Percentiles rank a stretch among this genome's conserved stretches.
phyloP scores from a whole-genome alignment of 2,888 invertebrate genomes.

The Erynnis tages region DNA sequence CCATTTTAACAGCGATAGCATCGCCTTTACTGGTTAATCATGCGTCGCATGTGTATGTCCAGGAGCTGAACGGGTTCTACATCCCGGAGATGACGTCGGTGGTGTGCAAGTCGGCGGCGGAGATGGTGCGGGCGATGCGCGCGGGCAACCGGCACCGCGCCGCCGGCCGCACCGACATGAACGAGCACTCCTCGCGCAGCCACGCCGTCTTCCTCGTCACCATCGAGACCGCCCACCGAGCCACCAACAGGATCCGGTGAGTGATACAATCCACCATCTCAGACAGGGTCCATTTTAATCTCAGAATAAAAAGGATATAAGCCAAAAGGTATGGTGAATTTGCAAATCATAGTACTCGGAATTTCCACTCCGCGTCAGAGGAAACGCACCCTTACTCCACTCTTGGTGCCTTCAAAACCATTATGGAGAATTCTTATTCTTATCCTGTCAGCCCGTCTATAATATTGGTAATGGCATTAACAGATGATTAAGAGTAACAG shows the following conservation, averaged over 20 bases:
- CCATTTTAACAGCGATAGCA: too few species aligned
- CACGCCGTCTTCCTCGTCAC: slow-evolving; percentile 99
- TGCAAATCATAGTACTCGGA: too few species aligned
- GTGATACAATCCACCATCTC: slow-evolving; percentile 16
- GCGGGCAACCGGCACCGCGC: slow-evolving; percentile 96
- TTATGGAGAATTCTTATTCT: too few species aligned
- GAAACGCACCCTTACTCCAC: too few species aligned
- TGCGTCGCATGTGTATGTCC: slow-evolving; percentile 21
- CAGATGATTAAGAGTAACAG: too few species aligned
- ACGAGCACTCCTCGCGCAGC: slow-evolving; percentile 98
- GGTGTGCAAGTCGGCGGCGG: slow-evolving; percentile 95
- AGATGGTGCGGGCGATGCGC: slow-evolving; percentile 97
- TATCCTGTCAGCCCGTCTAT: too few species aligned
- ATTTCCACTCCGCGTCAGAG: too few species aligned
- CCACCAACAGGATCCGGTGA: slow-evolving; percentile 71
- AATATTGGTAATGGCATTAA: too few species aligned
- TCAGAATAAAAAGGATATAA: too few species aligned
- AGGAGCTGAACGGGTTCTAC: slow-evolving; percentile 90
- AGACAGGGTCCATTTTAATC: not conserved
- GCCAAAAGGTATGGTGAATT: too few species aligned
- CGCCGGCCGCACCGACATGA: slow-evolving; percentile 98
- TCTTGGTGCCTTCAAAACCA: too few species aligned
- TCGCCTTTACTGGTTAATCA: too few species aligned
- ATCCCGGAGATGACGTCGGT: slow-evolving; percentile 97
- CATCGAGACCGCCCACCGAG: slow-evolving; percentile 89